These are phyloP conservation scores for Bos javanicus DNA, from an alignment of 2,113 vertebrate genomes.

Conservation along the genomic window DNA sequence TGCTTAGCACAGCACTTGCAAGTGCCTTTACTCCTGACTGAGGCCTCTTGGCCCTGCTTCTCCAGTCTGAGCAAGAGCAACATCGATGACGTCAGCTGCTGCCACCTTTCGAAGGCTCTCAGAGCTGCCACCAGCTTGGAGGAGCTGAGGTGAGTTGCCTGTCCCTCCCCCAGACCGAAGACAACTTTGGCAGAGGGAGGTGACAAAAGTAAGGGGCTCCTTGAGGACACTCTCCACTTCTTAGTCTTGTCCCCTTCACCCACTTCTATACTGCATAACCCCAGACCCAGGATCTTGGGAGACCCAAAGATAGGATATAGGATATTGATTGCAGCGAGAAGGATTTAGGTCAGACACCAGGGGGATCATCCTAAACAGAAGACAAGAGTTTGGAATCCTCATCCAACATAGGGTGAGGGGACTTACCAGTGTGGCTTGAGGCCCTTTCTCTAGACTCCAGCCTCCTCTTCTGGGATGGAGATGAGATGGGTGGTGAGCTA, in stretches of 20 bases:
- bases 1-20: not conserved
- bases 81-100: not conserved
- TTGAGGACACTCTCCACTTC: not conserved
- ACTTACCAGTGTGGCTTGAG: accelerated
- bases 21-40: not conserved
- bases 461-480: not conserved
- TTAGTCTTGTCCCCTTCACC: not conserved
- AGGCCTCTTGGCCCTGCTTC: not conserved
- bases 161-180: not conserved
- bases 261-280: not conserved
- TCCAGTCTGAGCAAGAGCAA: conserved; percentile 82
- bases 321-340: not conserved
- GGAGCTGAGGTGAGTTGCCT: conserved; percentile 83
- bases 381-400: not conserved
- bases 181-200: not conserved
- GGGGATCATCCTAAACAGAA: not conserved
- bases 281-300: not conserved
- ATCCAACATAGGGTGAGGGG: accelerated
- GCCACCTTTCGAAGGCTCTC: conserved; percentile 74
- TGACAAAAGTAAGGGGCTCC: not conserved
- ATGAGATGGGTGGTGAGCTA: too few relatives aligned
- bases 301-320: not conserved
- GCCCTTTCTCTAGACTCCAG: not conserved
- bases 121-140: conserved; percentile 75
- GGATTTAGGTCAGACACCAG: not conserved